Evolutionary conservation across 2,888 invertebrate species (phyloP), one percentile per base, ranked within the genome.

Genomic region (Nineta flava): DNA sequence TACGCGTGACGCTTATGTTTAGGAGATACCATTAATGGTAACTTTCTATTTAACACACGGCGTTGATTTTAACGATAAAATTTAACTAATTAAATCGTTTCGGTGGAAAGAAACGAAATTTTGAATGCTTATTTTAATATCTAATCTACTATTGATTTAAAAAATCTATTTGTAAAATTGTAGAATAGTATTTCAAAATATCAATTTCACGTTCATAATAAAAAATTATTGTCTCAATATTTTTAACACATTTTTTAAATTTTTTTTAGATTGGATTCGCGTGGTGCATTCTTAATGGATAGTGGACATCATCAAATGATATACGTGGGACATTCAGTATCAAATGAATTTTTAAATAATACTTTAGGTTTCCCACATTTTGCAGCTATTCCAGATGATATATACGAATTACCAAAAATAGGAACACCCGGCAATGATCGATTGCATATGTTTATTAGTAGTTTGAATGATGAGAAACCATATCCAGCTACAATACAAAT

Each of bases 261-360:
- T 46, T 51, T 54, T 76, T 79, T 41, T 72, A 74, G 81, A 53
- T 65, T 92, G 51, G 87, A 87, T 61, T 73, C 88, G 43, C 82
- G 86, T 46, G 97, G 96, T 31, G 88, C 87, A 9, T 99, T 94
- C 66, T 71, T 99, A 3, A 70, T 99, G 65, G 97, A 99, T 67
- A 79, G 83, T 55, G 92, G 91, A 9, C 81, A 83, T 50, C 74
- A 74, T 52, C 81, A 96, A 69, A 77, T 83, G 46, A 64, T 97
- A 47, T 87, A 91, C 65, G 77, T 97, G 40, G 87, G 94, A 44
- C 80, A 86, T 54, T 84, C 77, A 55, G 80, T 87, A 35, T 77
- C 81, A 53, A 73, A 79, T 42, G 76, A 77, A 48, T 86, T 86
- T 65, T 77, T 92, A 57, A 79, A 79, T 51, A 81, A 83, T 53